Conservation (phyloP, 2,113 vertebrate genomes). For the Macrotus californicus region DNA sequence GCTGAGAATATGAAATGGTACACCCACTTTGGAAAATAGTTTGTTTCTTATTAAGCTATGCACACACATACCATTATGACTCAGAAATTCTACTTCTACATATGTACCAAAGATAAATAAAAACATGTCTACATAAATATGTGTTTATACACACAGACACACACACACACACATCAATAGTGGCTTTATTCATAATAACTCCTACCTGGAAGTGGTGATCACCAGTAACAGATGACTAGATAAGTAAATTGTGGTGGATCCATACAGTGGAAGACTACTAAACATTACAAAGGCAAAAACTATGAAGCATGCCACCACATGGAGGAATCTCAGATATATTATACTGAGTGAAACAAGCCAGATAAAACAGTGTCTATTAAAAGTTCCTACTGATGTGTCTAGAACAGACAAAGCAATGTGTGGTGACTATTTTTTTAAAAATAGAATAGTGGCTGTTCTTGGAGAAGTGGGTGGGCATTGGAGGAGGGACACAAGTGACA, state of each 20-base stretch:
- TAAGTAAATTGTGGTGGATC: background rate
- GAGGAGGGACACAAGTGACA: background rate
- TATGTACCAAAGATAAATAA: conserved; percentile 12
- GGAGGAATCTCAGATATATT: background rate
- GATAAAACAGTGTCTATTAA: background rate
- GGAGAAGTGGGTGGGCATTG: background rate
- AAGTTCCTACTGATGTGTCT: background rate
- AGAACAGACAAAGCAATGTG: background rate
- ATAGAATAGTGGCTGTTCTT: background rate
- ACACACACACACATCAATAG: background rate
- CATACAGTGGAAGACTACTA: background rate
- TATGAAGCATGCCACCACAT: background rate
- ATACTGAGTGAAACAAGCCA: background rate
- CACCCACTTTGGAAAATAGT: background rate
- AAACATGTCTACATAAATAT: background rate
- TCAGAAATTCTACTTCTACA: background rate
- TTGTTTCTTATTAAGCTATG: conserved; percentile 12
- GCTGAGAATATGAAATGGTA: background rate
- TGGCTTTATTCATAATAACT: background rate
- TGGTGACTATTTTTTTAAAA: background rate
- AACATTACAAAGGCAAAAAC: background rate
- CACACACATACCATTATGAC: background rate
- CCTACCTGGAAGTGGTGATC: background rate
- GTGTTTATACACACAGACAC: background rate
- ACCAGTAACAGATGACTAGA: background rate